Base-by-base conservation (phyloP, 1,140 invertebrate genomes). In the Macrocentrus cingulum region DNA sequence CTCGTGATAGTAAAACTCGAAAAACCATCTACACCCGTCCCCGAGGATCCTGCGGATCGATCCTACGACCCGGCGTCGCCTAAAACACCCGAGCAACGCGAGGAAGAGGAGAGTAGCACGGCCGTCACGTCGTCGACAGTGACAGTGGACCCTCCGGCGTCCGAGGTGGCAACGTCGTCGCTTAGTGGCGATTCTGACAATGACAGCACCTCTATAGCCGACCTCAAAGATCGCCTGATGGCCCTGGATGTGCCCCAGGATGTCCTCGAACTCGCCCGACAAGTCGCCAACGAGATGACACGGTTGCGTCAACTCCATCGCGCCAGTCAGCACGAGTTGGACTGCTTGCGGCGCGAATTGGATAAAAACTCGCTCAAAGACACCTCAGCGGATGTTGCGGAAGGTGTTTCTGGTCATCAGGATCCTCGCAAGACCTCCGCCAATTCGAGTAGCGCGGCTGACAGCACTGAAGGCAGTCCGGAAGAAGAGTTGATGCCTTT, bases 51-150 rank as follows among this genome's bases (percentile, higher is more conserved):
- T 9, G 45, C 48, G 37, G 44, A 42, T 49, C 34, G 64, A 67
- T 57, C 56, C 61, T 15, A 19, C 42, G 32, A 4, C 57, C 7
- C 51, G 29, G 44, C 18, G 50, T 45, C 29, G 13, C 29, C 54
- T 22, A 45, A 25, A 36, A 46, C 20, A 23, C 63, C 54, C 8
- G 63, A 60, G 25, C 36, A 64, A 1, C 59, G 64, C 3, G 72
- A 77, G 4, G 64, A 63, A 32, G 76, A 76, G 32, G 75, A 77
- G 36, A 66, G 71, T 13, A 76, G 69, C 39, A 65, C 70, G 9
- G 74, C 75, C 0, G 75, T 79, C 1, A 79, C 74, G 7, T 79
- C 77, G 9, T 78, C 77, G 2, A 77, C 77, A 1, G 71, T 77
- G 5, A 70, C 60, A 45, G 59, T 69, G 44, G 75, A 75, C 22